These are phyloP conservation scores for Himantopus leucocephalus DNA, from an alignment of 2,113 vertebrate species.

Conservation along the genomic window DNA sequence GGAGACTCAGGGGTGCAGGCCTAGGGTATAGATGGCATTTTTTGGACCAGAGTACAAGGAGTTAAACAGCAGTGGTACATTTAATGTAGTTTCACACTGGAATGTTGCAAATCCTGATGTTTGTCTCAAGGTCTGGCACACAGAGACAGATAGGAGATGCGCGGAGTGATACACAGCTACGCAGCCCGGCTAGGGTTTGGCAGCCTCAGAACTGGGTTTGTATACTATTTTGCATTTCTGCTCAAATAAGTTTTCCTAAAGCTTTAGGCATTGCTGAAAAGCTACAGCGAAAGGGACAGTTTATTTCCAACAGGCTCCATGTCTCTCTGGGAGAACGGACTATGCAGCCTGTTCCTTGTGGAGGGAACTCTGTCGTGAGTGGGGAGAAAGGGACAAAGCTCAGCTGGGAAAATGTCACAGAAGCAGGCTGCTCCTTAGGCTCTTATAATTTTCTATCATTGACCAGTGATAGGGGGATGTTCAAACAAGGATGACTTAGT, in stretches of 20 bases:
- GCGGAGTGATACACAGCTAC: neutral
- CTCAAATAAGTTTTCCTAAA: neutral
- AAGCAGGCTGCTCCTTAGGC: neutral
- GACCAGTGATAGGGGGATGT: accelerated
- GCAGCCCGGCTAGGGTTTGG: neutral
- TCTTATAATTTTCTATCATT: neutral
- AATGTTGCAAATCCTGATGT: neutral
- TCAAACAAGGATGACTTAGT: neutral
- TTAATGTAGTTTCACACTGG: neutral
- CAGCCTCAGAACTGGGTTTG: neutral
- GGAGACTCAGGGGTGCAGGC: neutral
- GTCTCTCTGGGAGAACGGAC: neutral
- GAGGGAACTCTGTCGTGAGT: neutral
- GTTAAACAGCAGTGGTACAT: neutral
- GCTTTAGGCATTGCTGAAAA: neutral
- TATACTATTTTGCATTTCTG: neutral
- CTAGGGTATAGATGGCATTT: accelerated
- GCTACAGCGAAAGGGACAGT: neutral
- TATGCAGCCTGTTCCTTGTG: neutral
- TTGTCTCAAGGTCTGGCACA: neutral
- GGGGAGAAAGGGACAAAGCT: neutral
- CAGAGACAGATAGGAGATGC: neutral
- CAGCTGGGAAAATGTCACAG: neutral
- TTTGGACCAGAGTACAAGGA: neutral
- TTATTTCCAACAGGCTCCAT: neutral